Evolutionary conservation across 2,113 vertebrate species (phyloP).

Genomic region (Gallinago undulata): DNA sequence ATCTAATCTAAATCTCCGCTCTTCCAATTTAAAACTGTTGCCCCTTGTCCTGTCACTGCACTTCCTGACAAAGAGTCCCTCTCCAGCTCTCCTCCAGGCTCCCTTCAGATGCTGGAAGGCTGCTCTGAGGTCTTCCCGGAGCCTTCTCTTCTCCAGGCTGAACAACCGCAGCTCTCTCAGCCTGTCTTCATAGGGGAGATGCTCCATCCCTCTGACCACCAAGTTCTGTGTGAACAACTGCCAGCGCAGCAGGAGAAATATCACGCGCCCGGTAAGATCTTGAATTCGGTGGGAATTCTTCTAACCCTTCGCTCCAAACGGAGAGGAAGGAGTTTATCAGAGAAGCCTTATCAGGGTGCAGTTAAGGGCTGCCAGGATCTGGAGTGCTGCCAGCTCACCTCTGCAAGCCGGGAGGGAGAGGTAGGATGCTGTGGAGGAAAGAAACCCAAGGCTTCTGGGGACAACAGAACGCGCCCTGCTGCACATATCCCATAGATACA

Average conservation of each 20-base stretch:
- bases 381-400: background rate
- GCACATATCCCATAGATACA: rapidly evolving
- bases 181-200: background rate
- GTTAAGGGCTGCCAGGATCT: background rate
- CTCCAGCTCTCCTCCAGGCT: too few relatives aligned
- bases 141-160: too few relatives aligned
- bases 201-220: too few relatives aligned
- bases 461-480: background rate
- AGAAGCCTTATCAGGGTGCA: background rate
- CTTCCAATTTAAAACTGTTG: too few relatives aligned
- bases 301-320: background rate
- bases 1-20: too few relatives aligned
- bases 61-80: too few relatives aligned
- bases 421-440: background rate
- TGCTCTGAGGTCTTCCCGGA: too few relatives aligned
- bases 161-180: too few relatives aligned
- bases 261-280: rapidly evolving
- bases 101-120: too few relatives aligned
- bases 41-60: too few relatives aligned
- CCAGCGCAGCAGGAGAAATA: background rate
- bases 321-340: background rate
- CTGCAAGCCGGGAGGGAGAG: rapidly evolving
- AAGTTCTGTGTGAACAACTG: background rate
- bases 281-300: background rate
- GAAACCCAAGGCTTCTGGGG: background rate